Evolutionary conservation across 2,888 invertebrate genomes (phyloP), one percentile per base, ranked within the genome.

Genomic region (Serripes groenlandicus): DNA sequence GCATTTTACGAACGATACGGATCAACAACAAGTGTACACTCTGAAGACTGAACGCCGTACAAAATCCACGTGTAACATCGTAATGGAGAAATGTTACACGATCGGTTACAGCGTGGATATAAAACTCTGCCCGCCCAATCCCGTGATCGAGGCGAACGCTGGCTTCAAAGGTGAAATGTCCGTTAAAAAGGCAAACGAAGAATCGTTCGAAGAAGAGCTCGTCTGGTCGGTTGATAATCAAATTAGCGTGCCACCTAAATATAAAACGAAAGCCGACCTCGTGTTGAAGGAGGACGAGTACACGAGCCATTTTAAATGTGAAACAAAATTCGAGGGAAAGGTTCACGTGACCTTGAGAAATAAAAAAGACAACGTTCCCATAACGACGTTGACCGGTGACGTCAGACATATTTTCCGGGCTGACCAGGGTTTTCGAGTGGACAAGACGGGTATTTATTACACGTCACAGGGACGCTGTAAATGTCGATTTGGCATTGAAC

Each of bases 401-500:
- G 92, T 94, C 21, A 88, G 89, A 58, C 92, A 93, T 70, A 91
- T 94, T 66, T 93, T 95, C 86, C 90, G 90, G 0, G 83, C 82
- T 7, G 89, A 91, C 52, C 88, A 90, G 58, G 92, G 91, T 35
- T 93, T 93, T 78, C 83, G 87, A 26, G 83, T 88, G 9, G 92
- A 92, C 30, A 90, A 90, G 69, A 82, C 88, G 9, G 91, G 91
- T 0, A 84, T 87, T 15, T 88, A 83, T 60, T 92, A 91, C 84
- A 90, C 92, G 54, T 94, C 94, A 0, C 84, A 89, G 28, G 95
- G 95, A 2, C 87, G 89, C n/a, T 94, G 94, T 87, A 92, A 93
- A 81, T 95, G 94, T 91, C 89, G 94, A 37, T 95, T 93, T 85
- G 95, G 95, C 23, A 92, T 95, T 64, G 94, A 94, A 81, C 95